Base-by-base conservation (phyloP, 2,113 vertebrate species). In the Bothrops jararaca region DNA sequence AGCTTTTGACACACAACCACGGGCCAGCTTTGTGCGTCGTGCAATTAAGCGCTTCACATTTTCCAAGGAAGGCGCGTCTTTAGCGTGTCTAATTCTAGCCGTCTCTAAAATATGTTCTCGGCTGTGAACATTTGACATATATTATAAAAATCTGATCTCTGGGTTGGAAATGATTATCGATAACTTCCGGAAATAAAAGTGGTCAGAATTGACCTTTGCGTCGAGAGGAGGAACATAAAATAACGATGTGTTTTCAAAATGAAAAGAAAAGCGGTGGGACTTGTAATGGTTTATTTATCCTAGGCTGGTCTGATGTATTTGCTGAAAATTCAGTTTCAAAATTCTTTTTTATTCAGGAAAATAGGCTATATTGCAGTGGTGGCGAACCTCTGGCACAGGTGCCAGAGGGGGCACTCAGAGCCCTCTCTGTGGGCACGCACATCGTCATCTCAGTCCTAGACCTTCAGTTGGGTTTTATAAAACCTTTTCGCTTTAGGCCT, bases 261-360 rank as follows among this genome's bases (percentile, higher is more conserved):
- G 88, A 93, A 92, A 91, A 93, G 56, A 54, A 92, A 93, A 91
- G 45, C n/a, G 56, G 48, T 23, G 29, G 91, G 39, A 86, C 48
- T 90, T 90, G 12, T 80, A 13, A 52, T 60, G n/a, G 3, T 86
- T 85, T 45, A 45, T 2, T 85, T 45, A 45, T 2, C 18, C 24
- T n/a, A 13, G 15, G 13, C 26, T 91, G 54, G 39, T n/a, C 42
- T 56, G 15, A n/a, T 23, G 48, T 86, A 15, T 48, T 86, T 18
- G 48, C 13, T 86, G 42, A n/a, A 87, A 60, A 57, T n/a, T 34
- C 18, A 34, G 23, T 8, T 42, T 13, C 22, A 29, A 29, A 18
- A 15, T 12, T 3, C 20, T 60, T 86, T 42, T 86, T 45, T 22
- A 9, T 57, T 54, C 64, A 74, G 5, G n/a, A 34, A 74, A 80